phyloP scores from a whole-genome alignment of 2,797 vertebrate genomes.

The Loris lydekkerianus region DNA sequence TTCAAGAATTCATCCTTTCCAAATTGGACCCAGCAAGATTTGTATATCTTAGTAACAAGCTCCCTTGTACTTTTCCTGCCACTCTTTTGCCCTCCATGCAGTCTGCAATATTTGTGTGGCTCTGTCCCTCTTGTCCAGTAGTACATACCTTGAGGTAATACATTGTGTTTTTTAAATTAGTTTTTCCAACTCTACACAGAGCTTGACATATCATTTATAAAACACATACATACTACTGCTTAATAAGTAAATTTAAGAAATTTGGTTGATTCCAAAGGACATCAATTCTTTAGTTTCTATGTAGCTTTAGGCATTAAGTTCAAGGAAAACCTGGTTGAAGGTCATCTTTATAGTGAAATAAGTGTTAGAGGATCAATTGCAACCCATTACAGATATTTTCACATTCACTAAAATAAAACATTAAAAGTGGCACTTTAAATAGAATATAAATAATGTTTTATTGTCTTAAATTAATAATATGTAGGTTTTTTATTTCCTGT shows the following conservation, averaged over 20 bases:
- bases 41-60: not conserved
- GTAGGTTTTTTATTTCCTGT: not conserved
- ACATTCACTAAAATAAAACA: constrained; percentile 57
- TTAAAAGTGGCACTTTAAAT: constrained; percentile 66
- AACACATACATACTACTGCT: not conserved
- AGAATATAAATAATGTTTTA: constrained; percentile 56
- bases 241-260: constrained; percentile 33
- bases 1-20: not conserved
- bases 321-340: constrained; percentile 47
- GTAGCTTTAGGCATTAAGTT: constrained; percentile 13
- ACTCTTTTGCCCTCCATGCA: not conserved
- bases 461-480: constrained; percentile 52
- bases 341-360: constrained; percentile 55
- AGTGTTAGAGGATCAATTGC: constrained; percentile 45
- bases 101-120: not conserved
- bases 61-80: not conserved
- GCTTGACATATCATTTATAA: not conserved
- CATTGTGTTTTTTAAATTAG: constrained; percentile 11
- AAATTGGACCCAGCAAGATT: not conserved
- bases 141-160: not conserved
- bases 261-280: constrained; percentile 49
- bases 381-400: constrained; percentile 61
- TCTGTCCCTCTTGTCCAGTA: not conserved
- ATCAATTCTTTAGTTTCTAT: constrained; percentile 30
- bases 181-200: constrained; percentile 48